These are phyloP conservation scores for Anaspis maculata DNA, from an alignment of 2,888 invertebrate genomes.

Conservation along the genomic window DNA sequence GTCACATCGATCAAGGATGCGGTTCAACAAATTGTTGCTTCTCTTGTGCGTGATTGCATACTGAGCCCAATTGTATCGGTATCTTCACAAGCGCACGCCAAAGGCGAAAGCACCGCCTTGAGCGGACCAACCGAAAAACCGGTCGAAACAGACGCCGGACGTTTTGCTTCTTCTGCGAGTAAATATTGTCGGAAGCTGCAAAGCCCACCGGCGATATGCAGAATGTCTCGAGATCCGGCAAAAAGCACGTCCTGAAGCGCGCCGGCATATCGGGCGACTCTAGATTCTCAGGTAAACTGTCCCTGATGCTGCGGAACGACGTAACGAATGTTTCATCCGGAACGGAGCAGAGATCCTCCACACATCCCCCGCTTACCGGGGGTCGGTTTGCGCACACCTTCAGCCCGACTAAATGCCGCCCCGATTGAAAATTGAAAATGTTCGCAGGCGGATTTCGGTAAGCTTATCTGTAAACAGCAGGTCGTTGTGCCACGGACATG, in stretches of 20 bases:
- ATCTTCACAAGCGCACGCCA: too few relatives aligned
- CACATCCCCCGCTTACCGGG: too few relatives aligned
- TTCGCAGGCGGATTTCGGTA: slow-evolving; percentile 10
- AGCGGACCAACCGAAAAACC: too few relatives aligned
- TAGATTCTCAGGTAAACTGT: background rate
- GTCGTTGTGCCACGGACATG: slow-evolving; percentile 11
- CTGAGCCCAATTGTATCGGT: too few relatives aligned
- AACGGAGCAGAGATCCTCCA: background rate
- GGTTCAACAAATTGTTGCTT: too few relatives aligned
- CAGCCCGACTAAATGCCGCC: slow-evolving; percentile 3
- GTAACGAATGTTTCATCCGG: background rate
- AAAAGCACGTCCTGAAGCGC: slow-evolving; percentile 2
- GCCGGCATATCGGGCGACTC: background rate
- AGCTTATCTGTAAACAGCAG: slow-evolving; percentile 20
- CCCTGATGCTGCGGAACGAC: background rate
- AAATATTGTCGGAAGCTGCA: slow-evolving; percentile 2
- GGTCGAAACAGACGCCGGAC: slow-evolving; percentile 1
- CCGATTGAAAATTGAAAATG: slow-evolving; percentile 19
- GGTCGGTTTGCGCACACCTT: slow-evolving; percentile 1
- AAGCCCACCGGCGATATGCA: slow-evolving; percentile 1
- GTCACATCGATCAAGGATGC: too few relatives aligned
- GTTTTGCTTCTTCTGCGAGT: background rate
- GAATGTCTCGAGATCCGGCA: background rate
- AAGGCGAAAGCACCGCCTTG: too few relatives aligned
- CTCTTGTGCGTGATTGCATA: too few relatives aligned